These are phyloP conservation scores for Eira barbara DNA, from an alignment of 2,113 vertebrate species.

Conservation along the genomic window DNA sequence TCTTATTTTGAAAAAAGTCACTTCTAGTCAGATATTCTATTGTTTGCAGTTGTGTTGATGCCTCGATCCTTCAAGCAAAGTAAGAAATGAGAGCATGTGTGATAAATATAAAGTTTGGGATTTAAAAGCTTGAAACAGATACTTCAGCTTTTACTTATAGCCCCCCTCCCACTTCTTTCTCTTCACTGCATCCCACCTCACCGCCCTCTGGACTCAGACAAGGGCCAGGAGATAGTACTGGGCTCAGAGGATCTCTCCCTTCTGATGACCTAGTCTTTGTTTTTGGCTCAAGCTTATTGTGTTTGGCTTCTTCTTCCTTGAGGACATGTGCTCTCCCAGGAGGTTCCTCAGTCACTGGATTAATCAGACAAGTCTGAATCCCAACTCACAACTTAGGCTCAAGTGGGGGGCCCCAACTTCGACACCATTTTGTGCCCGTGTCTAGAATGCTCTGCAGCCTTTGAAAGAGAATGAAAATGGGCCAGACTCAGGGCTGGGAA, in stretches of 20 bases:
- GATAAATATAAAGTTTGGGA: neutral
- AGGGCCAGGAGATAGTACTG: neutral
- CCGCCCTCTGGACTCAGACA: neutral
- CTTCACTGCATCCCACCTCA: neutral
- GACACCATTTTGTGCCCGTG: neutral
- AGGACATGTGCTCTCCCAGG: neutral
- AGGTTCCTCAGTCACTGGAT: neutral
- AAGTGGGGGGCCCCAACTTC: neutral
- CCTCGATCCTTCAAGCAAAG: neutral
- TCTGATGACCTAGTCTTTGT: neutral
- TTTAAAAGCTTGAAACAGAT: neutral
- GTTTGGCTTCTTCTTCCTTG: neutral
- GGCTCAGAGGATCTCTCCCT: neutral
- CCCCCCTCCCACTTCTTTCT: neutral
- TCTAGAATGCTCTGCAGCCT: neutral
- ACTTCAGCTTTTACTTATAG: neutral
- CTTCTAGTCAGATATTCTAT: neutral
- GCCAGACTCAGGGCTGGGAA: neutral
- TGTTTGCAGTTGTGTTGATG: neutral
- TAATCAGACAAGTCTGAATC: neutral
- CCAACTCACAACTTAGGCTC: neutral
- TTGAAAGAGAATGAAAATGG: neutral
- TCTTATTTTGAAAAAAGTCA: neutral
- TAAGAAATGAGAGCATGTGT: neutral
- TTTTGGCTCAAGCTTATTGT: neutral